These are phyloP conservation scores for Metellina segmentata DNA, from an alignment of 2,888 invertebrate genomes.

Conservation along the genomic window DNA sequence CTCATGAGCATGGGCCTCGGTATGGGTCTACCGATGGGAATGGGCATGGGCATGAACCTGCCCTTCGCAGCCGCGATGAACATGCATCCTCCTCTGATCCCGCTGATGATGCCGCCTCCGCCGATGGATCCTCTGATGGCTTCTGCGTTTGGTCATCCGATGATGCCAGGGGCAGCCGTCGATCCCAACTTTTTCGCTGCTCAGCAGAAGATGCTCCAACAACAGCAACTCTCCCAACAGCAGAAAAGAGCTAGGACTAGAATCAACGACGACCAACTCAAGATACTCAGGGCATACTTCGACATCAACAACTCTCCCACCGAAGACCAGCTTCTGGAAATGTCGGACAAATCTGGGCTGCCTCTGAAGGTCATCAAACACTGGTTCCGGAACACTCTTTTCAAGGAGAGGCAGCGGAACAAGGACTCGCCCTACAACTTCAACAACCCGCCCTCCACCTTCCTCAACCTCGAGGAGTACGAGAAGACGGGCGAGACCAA, in stretches of 20 bases:
- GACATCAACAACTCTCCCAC: conserved; percentile 99
- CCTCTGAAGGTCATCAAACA: conserved; percentile 99
- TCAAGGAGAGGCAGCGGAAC: conserved; percentile 98
- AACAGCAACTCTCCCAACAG: conserved; percentile 78
- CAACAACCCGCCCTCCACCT: conserved; percentile 98
- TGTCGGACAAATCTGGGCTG: conserved; percentile 97
- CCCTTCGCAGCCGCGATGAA: conserved; percentile 83
- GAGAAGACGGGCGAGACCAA: conserved; percentile 99
- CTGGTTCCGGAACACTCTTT: conserved; percentile 99
- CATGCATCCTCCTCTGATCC: conserved; percentile 88
- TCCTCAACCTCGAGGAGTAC: conserved; percentile 95
- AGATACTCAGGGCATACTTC: conserved; percentile 97
- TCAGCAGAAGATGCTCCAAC: conserved; percentile 79
- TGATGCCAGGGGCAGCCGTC: conserved; percentile 71
- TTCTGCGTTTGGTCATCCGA: conserved; percentile 78
- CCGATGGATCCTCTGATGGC: conserved; percentile 85
- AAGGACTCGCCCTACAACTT: conserved; percentile 99
- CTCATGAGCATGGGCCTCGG: conserved; percentile 92
- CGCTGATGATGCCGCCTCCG: conserved; percentile 93
- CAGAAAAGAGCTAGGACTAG: conserved; percentile 95
- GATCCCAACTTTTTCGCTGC: conserved; percentile 77
- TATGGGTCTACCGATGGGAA: conserved; percentile 88
- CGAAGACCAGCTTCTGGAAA: conserved; percentile 98
- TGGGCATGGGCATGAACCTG: conserved; percentile 86
- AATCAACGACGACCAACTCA: conserved; percentile 99